Evolutionary conservation across 1,140 invertebrate species (phyloP).

Genomic region (Drosophila aff.): DNA sequence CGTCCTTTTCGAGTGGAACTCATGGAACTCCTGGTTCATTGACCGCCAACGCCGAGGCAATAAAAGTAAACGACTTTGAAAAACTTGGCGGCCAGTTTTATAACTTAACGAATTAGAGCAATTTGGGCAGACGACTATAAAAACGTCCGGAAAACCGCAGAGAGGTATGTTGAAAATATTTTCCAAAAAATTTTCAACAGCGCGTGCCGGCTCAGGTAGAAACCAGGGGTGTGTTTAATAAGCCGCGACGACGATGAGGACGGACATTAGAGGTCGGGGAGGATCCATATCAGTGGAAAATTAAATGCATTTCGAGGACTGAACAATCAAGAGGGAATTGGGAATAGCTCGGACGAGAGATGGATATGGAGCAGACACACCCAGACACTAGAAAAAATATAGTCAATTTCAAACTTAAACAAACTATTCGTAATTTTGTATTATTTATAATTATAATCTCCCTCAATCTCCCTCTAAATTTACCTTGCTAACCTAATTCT

Average conservation of each 20-base stretch:
- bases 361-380: conserved; percentile 3
- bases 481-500: neutral
- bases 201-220: conserved; percentile 54
- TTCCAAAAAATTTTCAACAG: conserved; percentile 30
- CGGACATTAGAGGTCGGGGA: conserved; percentile 57
- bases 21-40: conserved; percentile 52
- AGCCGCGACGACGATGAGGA: conserved; percentile 44
- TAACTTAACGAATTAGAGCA: conserved; percentile 79
- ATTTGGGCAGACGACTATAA: conserved; percentile 74
- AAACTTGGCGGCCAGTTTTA: conserved; percentile 74
- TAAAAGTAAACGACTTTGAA: conserved; percentile 63
- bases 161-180: conserved; percentile 55
- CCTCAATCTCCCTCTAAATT: neutral
- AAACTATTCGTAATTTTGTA: neutral
- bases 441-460: neutral
- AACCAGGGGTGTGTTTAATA: conserved; percentile 67
- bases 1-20: conserved; percentile 49
- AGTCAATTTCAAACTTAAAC: neutral
- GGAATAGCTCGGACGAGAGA: neutral
- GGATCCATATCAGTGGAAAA: conserved; percentile 58
- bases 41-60: conserved; percentile 58
- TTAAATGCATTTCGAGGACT: conserved; percentile 50
- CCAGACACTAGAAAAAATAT: conserved; percentile 26
- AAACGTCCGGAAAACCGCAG: conserved; percentile 75
- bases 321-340: conserved; percentile 17